Evolutionary conservation across 1,140 invertebrate genomes (phyloP), one percentile per base, ranked within the genome.

Genomic region (Ips nitidus): DNA sequence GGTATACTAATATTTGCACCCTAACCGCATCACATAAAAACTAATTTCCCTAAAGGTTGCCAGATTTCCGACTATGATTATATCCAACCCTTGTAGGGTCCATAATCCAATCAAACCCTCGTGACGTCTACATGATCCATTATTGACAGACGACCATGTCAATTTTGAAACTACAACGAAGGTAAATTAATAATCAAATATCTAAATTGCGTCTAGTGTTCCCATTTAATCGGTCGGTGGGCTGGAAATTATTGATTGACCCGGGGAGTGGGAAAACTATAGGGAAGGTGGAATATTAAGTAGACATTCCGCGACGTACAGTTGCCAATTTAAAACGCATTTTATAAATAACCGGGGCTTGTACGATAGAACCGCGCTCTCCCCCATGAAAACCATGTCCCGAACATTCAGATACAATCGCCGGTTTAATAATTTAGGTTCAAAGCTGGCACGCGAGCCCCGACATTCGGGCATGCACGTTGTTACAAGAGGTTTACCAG

Each of bases 251-350:
- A 50, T 50, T 50, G 45, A 50, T 50, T 22, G 7, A 1, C 3
- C 22, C 22, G 22, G 22, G 22, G 22, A 22, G 22, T 22, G 22
- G 45, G 45, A 50, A 22, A 50, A 6, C 7, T 50, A 22, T 22
- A 50, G 1, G 1, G 22, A 50, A 50, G 45, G 7, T 50, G 7
- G 22, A 50, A 50, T 22, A 6, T 50, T 2, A 50, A 50, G 22
- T 22, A 22, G 22, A 22, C 22, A 50, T 50, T 50, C 45, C 45
- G 7, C 45, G 6, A 6, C 45, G 22, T 6, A 50, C 7, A 50
- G 45, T 50, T 50, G 45, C 53, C 53, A 56, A 56, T 56, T 56
- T 56, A 56, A 56, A 56, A 56, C 53, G 53, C 53, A 56, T 56
- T 56, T 56, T 56, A 56, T 56, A 56, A 56, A 56, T 56, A 56